Evolutionary conservation across 2,113 vertebrate genomes (phyloP), one percentile per base, ranked within the genome.

Genomic region (Cololabis saira): DNA sequence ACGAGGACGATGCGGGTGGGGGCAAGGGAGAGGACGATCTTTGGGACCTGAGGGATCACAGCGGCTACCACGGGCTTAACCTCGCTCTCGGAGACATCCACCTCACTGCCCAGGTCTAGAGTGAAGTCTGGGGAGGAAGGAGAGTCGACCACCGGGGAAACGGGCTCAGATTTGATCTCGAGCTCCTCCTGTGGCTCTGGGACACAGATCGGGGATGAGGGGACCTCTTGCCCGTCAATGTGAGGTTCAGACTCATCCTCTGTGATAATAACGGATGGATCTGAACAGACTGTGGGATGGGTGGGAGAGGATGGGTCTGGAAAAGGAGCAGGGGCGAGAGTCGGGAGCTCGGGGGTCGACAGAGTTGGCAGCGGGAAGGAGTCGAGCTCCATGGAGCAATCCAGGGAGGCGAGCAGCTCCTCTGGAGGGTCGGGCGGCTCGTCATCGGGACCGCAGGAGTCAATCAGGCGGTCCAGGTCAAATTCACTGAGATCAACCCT

Each of bases 401-500:
- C 90, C 2, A 92, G 67, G 54, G 90, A 89, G 54, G 85, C 71
- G 2, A 92, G 67, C 72, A 98, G 89, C 78, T 95, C 96, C 56
- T 95, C 93, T 76, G 93, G 87, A 69, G 94, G 94, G 87, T 91
- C 87, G 66, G 93, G 93, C 71, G 93, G 78, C 53, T 88, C 88
- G 78, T 95, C 94, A 73, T 37, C 21, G n/a, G 95, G 89, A 82
- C 95, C 91, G 89, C 93, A 95, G 65, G 95, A 83, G 79, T 89
- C 89, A 78, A 96, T 93, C 56, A 98, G 91, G 15, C 93, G 92
- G 86, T 96, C 96, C 63, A 97, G 94, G 81, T 97, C 95, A 58
- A 97, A 94, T 87, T 95, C 95, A 33, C 92, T 95, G 83, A 98
- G 91, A 89, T 97, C 95, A 89, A 96, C 92, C 88, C 94, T 95